Evolutionary conservation across 2,797 vertebrate genomes (phyloP), one percentile per base, ranked within the genome.

Genomic region (Gallinago solitaria): DNA sequence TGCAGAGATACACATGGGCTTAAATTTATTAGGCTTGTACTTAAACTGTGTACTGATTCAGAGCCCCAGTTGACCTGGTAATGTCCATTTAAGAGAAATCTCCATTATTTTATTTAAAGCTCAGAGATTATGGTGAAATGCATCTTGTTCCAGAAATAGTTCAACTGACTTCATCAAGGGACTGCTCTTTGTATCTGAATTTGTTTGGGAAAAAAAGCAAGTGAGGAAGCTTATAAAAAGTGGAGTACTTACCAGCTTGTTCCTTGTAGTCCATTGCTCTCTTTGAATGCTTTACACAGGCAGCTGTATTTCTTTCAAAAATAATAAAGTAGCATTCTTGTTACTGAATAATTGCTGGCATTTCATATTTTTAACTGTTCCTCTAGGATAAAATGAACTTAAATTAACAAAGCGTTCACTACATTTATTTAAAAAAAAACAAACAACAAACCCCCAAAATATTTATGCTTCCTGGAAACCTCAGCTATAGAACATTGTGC

Each of bases 381-480:
- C 76, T 86, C n/a, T 73, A 75, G 73, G 78, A 78, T 68, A 30
- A 87, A 89, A 70, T 43, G 10, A 48, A 93, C 91, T 39, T 5
- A 73, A 90, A 93, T 85, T 63, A 93, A 70, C 56, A 78, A 51
- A 83, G 43, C 7, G 2, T 83, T 88, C 82, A 41, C 39, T 65
- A n/a, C 30, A 12, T 87, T 77, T 92, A 89, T 76, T 11, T 37
- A 33, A 20, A 9, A 48, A 35, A 21, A 2, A 43, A 14, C 12
- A 45, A 83, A 25, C 5, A 18, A 17, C 43, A 18, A 43, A 17
- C 43, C 43, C 43, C 43, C 51, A 59, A 87, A 79, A 54, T 76
- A 84, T 74, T 87, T 83, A 57, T 79, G 77, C 63, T 96, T 94
- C 91, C 83, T 93, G 90, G 85, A 96, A 96, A 91, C n/a, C 2